Base-by-base conservation (phyloP, 2,888 invertebrate species). In the Congeria kusceri region DNA sequence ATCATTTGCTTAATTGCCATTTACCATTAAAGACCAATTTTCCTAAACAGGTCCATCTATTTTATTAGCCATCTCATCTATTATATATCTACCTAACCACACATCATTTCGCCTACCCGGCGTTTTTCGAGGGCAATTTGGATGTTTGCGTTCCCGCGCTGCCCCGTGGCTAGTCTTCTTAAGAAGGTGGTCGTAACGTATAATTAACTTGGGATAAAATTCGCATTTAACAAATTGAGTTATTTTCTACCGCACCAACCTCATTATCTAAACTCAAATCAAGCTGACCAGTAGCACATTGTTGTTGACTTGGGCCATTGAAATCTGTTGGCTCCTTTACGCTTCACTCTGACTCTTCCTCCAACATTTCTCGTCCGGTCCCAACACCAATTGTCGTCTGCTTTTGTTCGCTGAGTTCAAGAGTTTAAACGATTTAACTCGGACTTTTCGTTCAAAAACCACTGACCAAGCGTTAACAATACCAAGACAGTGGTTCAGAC, bases 181-280 rank as follows among this genome's bases (percentile, higher is more conserved):
- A 64, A 69, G 59, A 58, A 47, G 62, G 49, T 49, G 58, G 62
- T 67, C 47, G 66, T 71, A 71, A 71, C 71, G 59, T 62, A 49
- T 75, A 68, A 82, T 82, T 82, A 82, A 75, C 61, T 72, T 68
- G 75, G 53, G 77, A 78, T 82, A 78, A 82, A 82, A 71, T 82
- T 68, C 75, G 53, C 77, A 81, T 81, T 81, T 74, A 71, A 81
- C 81, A 82, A 82, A 82, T 82, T 82, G 81, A 77, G 81, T 82
- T 82, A 82, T 82, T 82, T 63, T 62, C 47, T 61, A 59, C 62
- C 65, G 58, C 62, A 64, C 57, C 72, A 75, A 75, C 62, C 59
- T 64, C 65, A 77, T 71, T 70, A 77, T 66, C 65, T 53, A 65
- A 47, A 46, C 39, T 44, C 53, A 44, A 49, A 61, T 23, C 49